Evolutionary conservation across 2,888 invertebrate species (phyloP), one percentile per base, ranked within the genome.

Genomic region (Aphidius colemani): DNA sequence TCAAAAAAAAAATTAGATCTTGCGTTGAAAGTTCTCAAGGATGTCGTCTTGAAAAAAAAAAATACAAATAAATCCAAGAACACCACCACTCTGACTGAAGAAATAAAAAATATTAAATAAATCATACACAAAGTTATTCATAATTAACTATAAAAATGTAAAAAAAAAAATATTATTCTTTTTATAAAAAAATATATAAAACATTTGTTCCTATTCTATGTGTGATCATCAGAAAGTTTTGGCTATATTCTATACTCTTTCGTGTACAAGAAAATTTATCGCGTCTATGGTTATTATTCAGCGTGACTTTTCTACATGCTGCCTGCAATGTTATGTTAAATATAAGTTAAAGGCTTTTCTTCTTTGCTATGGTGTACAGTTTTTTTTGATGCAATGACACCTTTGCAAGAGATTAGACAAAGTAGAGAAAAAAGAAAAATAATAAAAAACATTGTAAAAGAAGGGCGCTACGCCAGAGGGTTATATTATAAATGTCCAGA

Each of bases 201-300:
- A 30, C 30, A 30, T 30, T 30, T 30, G 30, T 30, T 30, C 30
- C 4, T 30, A 2, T 1, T 30, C 5, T 30, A 30, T 30, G 30
- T 30, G 5, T 30, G 30, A 30, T 30, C 5, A 30, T 30, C 30
- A 30, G 5, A 30, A 30, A 30, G 30, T 77, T 80, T 78, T 76
- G 70, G 74, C 75, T 75, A 75, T 77, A 59, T 60, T 66, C 59
- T 46, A n/a, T n/a, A 48, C 5, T 44, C 39, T 39, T 53, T 45
- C 53, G 50, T 63, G 61, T 48, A 49, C 2, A 18, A 48, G 74
- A 72, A 78, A 78, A 78, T 78, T 78, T 78, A 78, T 78, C 72
- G 78, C 75, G 72, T 72, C 77, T 73, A 72, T 70, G 66, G 70
- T 30, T 30, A 30, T 30, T 30, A 30, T 30, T 30, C 30, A 30